A percentile compares a stretch with the other conserved stretches of the same genome.
These are phyloP conservation scores for Agrochola macilenta DNA, from an alignment of 2,888 invertebrate genomes.

Conservation along the genomic window DNA sequence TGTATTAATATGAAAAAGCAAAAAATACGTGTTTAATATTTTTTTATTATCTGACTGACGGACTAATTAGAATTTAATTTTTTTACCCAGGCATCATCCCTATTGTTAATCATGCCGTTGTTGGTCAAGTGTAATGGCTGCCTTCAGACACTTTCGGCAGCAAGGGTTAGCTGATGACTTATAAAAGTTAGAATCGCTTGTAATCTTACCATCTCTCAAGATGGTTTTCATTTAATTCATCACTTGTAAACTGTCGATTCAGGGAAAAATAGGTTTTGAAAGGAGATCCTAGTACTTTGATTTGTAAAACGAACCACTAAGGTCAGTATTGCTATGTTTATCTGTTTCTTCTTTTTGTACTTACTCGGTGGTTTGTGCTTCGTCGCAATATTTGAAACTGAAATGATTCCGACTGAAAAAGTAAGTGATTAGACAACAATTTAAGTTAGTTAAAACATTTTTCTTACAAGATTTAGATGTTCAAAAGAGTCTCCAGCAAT, in stretches of 20 bases:
- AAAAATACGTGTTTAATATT: too few species aligned
- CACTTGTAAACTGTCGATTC: neutral
- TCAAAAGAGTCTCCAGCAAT: neutral
- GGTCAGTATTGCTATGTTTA: neutral
- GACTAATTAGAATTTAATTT: too few species aligned
- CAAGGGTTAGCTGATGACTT: too few species aligned
- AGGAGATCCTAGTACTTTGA: neutral
- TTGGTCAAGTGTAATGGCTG: too few species aligned
- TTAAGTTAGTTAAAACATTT: neutral
- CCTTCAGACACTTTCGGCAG: neutral
- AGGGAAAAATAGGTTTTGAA: neutral
- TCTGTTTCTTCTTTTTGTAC: neutral
- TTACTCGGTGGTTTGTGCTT: constrained; percentile 44
- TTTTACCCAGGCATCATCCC: too few species aligned
- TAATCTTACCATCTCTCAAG: neutral
- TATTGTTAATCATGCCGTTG: too few species aligned
- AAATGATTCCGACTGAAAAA: constrained; percentile 57
- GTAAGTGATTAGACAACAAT: neutral
- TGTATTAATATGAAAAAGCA: too few species aligned
- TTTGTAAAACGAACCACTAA: neutral
- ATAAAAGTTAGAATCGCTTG: neutral
- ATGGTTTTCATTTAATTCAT: neutral
- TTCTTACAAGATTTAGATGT: neutral
- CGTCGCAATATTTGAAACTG: constrained; percentile 44
- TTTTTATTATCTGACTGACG: too few species aligned